Evolutionary conservation across 2,113 vertebrate genomes (phyloP).

Genomic region (Myrmecobius fasciatus): DNA sequence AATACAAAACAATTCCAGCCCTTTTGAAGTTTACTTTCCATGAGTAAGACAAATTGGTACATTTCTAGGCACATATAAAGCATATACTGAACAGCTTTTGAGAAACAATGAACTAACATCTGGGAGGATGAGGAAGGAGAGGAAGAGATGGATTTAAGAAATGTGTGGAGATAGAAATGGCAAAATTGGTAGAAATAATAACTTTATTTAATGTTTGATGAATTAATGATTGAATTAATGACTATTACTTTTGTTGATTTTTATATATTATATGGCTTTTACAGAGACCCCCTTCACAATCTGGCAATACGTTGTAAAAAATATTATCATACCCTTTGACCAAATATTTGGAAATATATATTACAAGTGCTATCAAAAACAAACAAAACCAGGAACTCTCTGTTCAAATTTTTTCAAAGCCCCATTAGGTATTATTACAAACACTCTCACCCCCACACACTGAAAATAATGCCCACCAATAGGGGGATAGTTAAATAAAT

Average conservation of each 20-base stretch:
- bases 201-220: background rate
- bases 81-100: background rate
- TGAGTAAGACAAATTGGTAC: background rate
- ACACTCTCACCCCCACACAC: background rate
- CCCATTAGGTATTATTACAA: background rate
- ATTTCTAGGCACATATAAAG: background rate
- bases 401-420: background rate
- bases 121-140: background rate
- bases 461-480: background rate
- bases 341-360: background rate
- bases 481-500: background rate
- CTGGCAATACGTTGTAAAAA: background rate
- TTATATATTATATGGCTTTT: background rate
- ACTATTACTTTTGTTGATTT: background rate
- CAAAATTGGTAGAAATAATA: background rate
- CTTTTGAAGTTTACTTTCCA: background rate
- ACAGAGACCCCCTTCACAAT: background rate
- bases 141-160: background rate
- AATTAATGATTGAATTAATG: background rate
- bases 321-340: background rate
- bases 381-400: background rate
- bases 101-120: background rate
- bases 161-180: background rate
- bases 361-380: background rate
- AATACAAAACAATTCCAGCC: background rate